A percentile compares a stretch with the other conserved stretches of the same genome.
Conservation (phyloP, 2,113 vertebrate species). For the Heliornis fulica region DNA sequence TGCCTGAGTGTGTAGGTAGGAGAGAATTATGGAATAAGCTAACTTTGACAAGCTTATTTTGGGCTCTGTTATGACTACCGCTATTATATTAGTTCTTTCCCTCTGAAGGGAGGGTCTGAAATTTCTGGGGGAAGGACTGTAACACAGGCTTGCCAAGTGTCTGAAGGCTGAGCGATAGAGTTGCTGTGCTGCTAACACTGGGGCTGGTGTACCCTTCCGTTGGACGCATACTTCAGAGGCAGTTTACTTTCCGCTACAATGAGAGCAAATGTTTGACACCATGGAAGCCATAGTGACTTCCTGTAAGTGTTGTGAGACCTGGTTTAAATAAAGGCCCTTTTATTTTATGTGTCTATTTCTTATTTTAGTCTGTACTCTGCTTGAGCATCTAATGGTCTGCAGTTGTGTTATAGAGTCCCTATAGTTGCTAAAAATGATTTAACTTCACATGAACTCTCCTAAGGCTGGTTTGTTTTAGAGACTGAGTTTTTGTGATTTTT, state of each 20-base stretch:
- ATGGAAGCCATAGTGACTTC: not conserved
- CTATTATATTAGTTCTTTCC: not conserved
- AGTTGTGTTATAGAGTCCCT: not conserved
- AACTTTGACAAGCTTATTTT: not conserved
- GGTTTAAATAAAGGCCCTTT: not conserved
- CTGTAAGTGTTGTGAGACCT: not conserved
- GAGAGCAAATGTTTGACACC: not conserved
- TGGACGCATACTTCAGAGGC: not conserved
- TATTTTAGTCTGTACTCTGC: not conserved
- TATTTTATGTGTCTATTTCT: not conserved
- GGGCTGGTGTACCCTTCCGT: not conserved
- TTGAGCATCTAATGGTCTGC: not conserved
- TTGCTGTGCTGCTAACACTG: not conserved
- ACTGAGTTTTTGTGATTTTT: not conserved
- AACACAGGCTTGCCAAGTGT: fast-evolving
- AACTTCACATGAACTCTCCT: not conserved
- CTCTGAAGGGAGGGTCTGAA: not conserved
- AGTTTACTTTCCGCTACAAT: not conserved
- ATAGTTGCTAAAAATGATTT: not conserved
- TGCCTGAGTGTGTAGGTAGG: not conserved
- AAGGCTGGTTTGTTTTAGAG: not conserved
- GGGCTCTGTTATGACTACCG: not conserved
- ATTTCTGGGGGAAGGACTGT: not conserved
- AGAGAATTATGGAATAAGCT: not conserved
- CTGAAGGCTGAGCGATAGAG: not conserved